Evolutionary conservation across 2,797 vertebrate genomes (phyloP).

Genomic region (Sarcoramphus papa): DNA sequence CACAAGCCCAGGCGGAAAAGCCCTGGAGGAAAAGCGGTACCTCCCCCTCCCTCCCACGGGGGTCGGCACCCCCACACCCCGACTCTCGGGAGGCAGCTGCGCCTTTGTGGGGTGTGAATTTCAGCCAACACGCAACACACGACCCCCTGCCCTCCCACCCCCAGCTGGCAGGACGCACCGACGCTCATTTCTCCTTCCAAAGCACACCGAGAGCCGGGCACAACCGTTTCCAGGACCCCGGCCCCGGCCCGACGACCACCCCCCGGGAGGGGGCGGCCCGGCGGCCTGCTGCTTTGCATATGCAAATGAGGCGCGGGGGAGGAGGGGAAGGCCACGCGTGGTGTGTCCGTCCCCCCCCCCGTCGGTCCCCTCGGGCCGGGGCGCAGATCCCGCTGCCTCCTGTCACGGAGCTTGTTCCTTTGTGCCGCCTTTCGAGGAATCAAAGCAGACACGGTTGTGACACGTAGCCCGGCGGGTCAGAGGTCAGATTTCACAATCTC

Average conservation of each 20-base stretch:
- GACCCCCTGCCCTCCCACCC: no score
- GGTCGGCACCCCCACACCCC: no score
- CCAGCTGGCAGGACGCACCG: background rate
- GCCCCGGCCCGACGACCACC: background rate
- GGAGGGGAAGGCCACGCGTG: conserved; percentile 33
- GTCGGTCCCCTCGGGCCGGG: conserved; percentile 1
- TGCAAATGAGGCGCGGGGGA: background rate
- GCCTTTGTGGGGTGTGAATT: background rate
- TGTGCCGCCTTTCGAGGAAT: conserved; percentile 70
- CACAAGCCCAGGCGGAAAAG: background rate
- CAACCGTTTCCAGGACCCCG: background rate
- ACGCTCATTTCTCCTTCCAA: background rate
- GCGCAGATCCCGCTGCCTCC: conserved; percentile 40
- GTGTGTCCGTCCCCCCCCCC: background rate
- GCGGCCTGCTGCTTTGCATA: background rate
- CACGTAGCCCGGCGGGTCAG: conserved; percentile 67
- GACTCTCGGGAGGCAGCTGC: background rate
- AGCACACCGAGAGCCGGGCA: background rate
- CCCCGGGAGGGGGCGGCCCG: background rate
- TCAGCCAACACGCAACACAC: background rate
- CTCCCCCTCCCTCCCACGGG: background rate
- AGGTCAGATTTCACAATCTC: conserved; percentile 73
- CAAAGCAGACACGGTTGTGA: conserved; percentile 71
- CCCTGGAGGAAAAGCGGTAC: background rate
- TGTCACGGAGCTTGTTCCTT: conserved; percentile 68